Base-by-base conservation (phyloP, 1,140 invertebrate genomes). In the Ceratosolen fusciceps region DNA sequence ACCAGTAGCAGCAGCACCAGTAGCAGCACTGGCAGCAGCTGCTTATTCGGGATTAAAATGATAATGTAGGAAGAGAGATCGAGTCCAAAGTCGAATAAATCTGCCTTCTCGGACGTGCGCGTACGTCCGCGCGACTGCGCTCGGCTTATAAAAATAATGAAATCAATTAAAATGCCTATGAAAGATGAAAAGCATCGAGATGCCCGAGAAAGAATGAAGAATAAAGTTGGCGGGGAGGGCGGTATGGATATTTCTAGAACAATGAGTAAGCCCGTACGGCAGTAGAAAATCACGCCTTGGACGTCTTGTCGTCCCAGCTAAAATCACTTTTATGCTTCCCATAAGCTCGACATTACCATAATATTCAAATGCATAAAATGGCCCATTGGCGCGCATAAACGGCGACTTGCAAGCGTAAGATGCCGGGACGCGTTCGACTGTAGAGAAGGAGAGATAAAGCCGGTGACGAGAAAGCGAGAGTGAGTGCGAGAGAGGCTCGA, bases 311-410 rank as follows among this genome's bases (percentile, higher is more conserved):
- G 34, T 39, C 7, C 52, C 8, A 21, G 68, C n/a, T 58, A 74
- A 74, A 74, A 58, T 74, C 43, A 26, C 70, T 74, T 37, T 74
- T 65, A 65, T 37, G 14, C 60, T 37, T 65, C 31, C 31, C 60
- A 65, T 65, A 37, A 65, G 60, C 60, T 31, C n/a, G n/a, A 37
- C 82, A 86, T 86, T 85, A 85, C 81, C 85, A 86, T 86, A 85
- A 86, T 86, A 86, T 86, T 86, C 81, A 83, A 86, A 85, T 86
- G 85, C 39, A 24, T 29, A 43, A 77, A 52, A 70, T 37, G 52
- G 65, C n/a, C 49, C n/a, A 21, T 43, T 34, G 72, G 21, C 54
- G 21, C 49, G 77, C 9, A 34, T 49, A 58, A 60, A 60, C 54
- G 9, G 12, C 8, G 39, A 47, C 31, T 24, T 65, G 37, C 39